phyloP scores from a whole-genome alignment of 2,888 invertebrate species.

The Zaprionus bogoriensis region DNA sequence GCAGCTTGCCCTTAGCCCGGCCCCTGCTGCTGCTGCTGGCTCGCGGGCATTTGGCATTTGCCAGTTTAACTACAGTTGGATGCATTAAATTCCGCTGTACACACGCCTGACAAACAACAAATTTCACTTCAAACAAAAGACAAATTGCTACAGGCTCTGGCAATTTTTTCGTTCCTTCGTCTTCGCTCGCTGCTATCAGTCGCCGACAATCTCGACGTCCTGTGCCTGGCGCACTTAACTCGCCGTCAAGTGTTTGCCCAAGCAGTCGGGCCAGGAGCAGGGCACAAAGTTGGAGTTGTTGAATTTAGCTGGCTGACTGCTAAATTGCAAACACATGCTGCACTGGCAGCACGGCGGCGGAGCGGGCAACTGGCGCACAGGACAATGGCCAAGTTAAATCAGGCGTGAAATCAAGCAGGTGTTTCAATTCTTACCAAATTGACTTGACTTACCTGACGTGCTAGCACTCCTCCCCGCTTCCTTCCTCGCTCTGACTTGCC shows the following conservation, averaged over 20 bases:
- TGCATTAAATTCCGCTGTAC: slow-evolving; percentile 57
- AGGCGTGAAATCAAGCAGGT: slow-evolving; percentile 79
- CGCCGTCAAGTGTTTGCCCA: slow-evolving; percentile 70
- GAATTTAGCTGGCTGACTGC: slow-evolving; percentile 70
- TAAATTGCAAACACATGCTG: slow-evolving; percentile 79
- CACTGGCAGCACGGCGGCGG: slow-evolving; percentile 8
- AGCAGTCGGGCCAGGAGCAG: slow-evolving; percentile 29
- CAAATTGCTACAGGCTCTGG: slow-evolving; percentile 65
- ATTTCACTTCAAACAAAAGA: slow-evolving; percentile 77
- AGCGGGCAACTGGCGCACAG: slow-evolving; percentile 31
- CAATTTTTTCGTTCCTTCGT: slow-evolving; percentile 18
- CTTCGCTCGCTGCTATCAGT: slow-evolving; percentile 34
- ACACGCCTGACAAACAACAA: slow-evolving; percentile 69
- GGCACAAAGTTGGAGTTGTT: slow-evolving; percentile 48
- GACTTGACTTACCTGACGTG: slow-evolving; percentile 58
- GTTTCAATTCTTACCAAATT: slow-evolving; percentile 77
- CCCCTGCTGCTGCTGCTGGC: slow-evolving; percentile 8
- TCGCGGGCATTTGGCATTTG: slow-evolving; percentile 42
- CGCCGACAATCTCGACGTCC: slow-evolving; percentile 51
- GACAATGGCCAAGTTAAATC: slow-evolving; percentile 77
- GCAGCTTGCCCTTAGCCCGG: slow-evolving; percentile 1
- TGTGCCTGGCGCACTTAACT: slow-evolving; percentile 37
- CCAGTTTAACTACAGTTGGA: slow-evolving; percentile 45
- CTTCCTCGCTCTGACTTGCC: neutral
- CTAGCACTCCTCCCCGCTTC: neutral